Base-by-base conservation (phyloP, 2,797 vertebrate species). In the Onychomys torridus region DNA sequence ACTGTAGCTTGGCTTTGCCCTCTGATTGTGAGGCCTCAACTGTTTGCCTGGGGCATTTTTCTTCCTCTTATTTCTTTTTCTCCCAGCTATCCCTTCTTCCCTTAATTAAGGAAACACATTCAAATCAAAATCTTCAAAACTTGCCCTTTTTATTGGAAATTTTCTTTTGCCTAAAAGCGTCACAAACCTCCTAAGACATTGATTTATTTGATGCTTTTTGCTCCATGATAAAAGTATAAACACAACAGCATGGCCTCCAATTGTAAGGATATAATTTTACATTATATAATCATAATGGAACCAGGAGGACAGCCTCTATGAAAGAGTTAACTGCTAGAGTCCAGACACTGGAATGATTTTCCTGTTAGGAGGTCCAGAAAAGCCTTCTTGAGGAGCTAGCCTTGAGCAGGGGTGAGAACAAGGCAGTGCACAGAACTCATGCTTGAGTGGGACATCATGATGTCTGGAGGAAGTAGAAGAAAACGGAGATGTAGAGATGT, bases 11-110 rank as follows among this genome's bases (percentile, higher is more conserved):
- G 73, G 29, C n/a, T 52, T 55, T 95, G 75, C 37, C 82, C 57
- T 91, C 85, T 82, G 32, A 89, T 91, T 93, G 40, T 76, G 92
- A 96, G 81, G 8, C 71, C 79, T 82, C 40, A 34, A 90, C n/a
- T 86, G 14, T 93, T 93, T 83, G 1, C 63, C 52, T 11, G 27
- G 78, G 16, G 1, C 13, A 46, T 29, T 89, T 93, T 93, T 87
- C 29, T 82, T 83, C 19, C 14, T 79, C 11, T 84, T 37, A 7
- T 16, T 61, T 90, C 5, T 73, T 63, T 82, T 49, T 43, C 21
- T 65, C 7, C 19, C 23, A 49, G 46, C 5, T 25, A 37, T 59
- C 43, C 7, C 5, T 4, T 59, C 25, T 0, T 17, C 17, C 21
- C 59, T 29, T 75, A 87, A 67, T n/a, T 61, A 91, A 87, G 52